Evolutionary conservation across 2,113 vertebrate genomes (phyloP).

Genomic region (Argyrosomus japonicus): DNA sequence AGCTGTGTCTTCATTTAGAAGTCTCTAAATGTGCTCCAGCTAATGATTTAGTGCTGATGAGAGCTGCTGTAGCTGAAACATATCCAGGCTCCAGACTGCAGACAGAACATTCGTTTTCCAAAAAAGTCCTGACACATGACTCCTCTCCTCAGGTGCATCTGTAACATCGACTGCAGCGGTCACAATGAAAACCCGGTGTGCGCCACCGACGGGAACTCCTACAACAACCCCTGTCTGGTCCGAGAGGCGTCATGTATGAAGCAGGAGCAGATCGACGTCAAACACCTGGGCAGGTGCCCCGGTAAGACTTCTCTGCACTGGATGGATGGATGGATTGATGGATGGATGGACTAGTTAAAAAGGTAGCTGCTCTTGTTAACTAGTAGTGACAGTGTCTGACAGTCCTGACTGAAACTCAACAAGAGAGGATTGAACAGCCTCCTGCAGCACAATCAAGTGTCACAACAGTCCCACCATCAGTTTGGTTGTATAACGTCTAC

Average conservation of each 20-base stretch:
- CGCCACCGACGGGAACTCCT: slow-evolving; percentile 94
- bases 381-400: not conserved
- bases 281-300: slow-evolving; percentile 93
- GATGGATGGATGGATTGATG: too few species aligned
- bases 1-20: slow-evolving; percentile 26
- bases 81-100: not conserved
- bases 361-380: not conserved
- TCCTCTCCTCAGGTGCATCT: slow-evolving; percentile 89
- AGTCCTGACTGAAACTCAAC: not conserved
- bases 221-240: slow-evolving; percentile 96
- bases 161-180: slow-evolving; percentile 98
- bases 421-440: not conserved
- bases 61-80: not conserved
- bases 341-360: too few species aligned
- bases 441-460: not conserved
- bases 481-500: not conserved
- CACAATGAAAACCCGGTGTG: slow-evolving; percentile 97
- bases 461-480: not conserved
- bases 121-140: slow-evolving; percentile 20
- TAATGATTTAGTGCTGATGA: slow-evolving; percentile 12
- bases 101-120: not conserved
- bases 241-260: slow-evolving; percentile 95
- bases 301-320: slow-evolving; percentile 78
- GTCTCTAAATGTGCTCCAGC: not conserved
- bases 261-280: slow-evolving; percentile 96